phyloP scores from a whole-genome alignment of 2,797 vertebrate species.

The Huso huso region DNA sequence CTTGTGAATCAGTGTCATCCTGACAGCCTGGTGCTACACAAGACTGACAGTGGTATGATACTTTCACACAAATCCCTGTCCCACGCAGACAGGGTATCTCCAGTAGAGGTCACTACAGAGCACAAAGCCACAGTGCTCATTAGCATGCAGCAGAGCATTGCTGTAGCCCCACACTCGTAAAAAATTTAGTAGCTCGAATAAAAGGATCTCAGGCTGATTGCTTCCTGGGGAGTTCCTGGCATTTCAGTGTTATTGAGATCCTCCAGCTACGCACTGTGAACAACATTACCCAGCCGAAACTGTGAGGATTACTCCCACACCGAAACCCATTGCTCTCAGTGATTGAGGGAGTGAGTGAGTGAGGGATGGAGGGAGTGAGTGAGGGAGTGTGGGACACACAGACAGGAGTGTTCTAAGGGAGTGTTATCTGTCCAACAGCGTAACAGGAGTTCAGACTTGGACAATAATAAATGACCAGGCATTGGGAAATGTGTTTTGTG shows the following conservation, averaged over 20 bases:
- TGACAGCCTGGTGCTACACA: too few relatives aligned
- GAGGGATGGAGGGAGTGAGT: not conserved
- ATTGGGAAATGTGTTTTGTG: too few relatives aligned
- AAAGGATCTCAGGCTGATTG: not conserved
- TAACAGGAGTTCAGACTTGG: too few relatives aligned
- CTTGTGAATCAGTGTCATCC: too few relatives aligned
- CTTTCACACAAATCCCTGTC: too few relatives aligned
- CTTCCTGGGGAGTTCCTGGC: slow-evolving; percentile 23
- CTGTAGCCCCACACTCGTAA: slow-evolving; percentile 10
- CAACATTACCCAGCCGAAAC: not conserved
- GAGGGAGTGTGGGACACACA: not conserved
- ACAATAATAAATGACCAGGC: too few relatives aligned
- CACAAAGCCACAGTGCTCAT: slow-evolving; percentile 16
- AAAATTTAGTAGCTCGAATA: slow-evolving; percentile 16
- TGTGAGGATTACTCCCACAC: not conserved
- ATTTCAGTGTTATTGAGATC: slow-evolving; percentile 22
- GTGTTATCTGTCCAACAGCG: too few relatives aligned
- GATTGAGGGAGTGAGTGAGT: not conserved
- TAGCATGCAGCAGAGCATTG: slow-evolving; percentile 20
- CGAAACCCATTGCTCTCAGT: not conserved
- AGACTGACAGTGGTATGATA: too few relatives aligned
- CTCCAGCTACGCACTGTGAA: slow-evolving; percentile 2
- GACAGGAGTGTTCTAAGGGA: not conserved
- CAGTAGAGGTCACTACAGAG: slow-evolving; percentile 30
- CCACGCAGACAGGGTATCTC: not conserved